Conservation (phyloP, 2,113 vertebrate genomes). For the Psophia crepitans region DNA sequence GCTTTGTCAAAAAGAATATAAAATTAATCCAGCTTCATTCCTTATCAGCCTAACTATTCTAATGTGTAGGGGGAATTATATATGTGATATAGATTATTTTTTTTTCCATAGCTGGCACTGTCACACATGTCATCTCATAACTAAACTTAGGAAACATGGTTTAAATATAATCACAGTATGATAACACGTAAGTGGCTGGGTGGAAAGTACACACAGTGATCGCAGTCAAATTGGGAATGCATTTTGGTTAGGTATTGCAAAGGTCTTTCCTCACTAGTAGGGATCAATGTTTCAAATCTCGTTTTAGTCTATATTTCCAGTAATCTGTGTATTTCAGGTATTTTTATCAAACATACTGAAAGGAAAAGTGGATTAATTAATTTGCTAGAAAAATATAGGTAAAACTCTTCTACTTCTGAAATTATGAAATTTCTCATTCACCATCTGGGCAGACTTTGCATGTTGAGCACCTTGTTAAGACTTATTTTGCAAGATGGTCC, state of each 20-base stretch:
- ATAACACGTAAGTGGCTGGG: not conserved
- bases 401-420: not conserved
- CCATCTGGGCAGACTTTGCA: not conserved
- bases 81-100: not conserved
- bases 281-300: not conserved
- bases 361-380: not conserved
- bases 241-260: not conserved
- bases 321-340: not conserved
- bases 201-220: not conserved
- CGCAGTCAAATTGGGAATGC: not conserved
- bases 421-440: not conserved
- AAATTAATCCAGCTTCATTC: not conserved
- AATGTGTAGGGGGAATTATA: not conserved
- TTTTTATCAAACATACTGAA: not conserved
- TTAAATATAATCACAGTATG: not conserved
- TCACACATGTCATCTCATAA: not conserved
- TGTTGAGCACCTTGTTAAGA: not conserved
- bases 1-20: not conserved
- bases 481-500: not conserved
- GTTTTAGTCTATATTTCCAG: not conserved
- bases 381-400: not conserved
- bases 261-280: not conserved
- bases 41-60: not conserved
- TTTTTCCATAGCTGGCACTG: not conserved
- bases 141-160: not conserved